Base-by-base conservation (phyloP, 2,888 invertebrate genomes). In the Ischnura elegans region DNA sequence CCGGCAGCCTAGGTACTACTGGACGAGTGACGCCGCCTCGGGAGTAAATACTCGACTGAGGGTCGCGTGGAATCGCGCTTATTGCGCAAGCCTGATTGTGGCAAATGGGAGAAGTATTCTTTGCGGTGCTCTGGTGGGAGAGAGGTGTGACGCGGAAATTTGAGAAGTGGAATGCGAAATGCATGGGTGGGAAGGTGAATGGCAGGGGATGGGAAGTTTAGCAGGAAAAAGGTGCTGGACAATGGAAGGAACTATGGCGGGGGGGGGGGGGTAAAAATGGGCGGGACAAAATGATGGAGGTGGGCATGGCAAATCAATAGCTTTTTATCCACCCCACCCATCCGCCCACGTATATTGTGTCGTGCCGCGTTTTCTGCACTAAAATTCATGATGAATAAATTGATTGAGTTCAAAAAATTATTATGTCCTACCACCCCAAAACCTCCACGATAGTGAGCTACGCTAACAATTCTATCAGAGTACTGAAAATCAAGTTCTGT, bases 1-100 rank as follows among this genome's bases (percentile, higher is more conserved):
- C 61, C 90, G 90, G 86, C 43, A 46, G 86, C 86, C 46, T 16
- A 42, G n/a, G 61, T 42, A 66, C 90, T 25, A 90, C 55, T 55
- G 47, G 47, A 10, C 43, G 61, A 36, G 61, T 21, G 42, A 25
- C 61, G 61, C n/a, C 61, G 29, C 45, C 45, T 46, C 85, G 25
- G 25, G 25, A 13, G 5, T 19, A 13, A 25, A 43, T 21, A 13
- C 21, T 6, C 42, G 86, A 8, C 8, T 45, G 25, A 0, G n/a
- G 25, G 45, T 8, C 25, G 61, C 55, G 42, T 55, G 87, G 87
- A 43, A 13, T 6, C n/a, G 21, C 43, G 90, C n/a, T n/a, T n/a
- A n/a, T n/a, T n/a, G 51, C 51, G 51, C 90, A 90, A n/a, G 90
- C 47, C 90, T n/a, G 25, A 13, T 3, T 13, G 6, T 0, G 4